These are phyloP conservation scores for Sipha maydis DNA, from an alignment of 2,888 invertebrate species.

Conservation along the genomic window DNA sequence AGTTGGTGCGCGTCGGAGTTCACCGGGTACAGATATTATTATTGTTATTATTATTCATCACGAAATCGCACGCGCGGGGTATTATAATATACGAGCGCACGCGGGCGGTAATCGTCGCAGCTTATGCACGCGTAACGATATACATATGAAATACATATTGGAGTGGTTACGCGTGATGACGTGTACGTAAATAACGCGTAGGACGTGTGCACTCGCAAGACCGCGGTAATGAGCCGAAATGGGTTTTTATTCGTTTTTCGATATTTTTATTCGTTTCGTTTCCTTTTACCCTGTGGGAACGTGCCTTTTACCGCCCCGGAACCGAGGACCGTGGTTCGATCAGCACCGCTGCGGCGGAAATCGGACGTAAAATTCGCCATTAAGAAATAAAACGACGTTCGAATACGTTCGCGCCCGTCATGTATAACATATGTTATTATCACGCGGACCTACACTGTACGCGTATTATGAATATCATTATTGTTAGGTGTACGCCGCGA, in stretches of 20 bases:
- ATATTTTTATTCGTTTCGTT: neutral
- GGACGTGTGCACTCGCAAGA: slow-evolving; percentile 24
- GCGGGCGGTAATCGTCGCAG: too few species aligned
- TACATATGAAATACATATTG: neutral
- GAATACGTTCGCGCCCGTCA: too few species aligned
- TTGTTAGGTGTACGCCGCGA: too few species aligned
- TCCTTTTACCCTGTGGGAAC: slow-evolving; percentile 1
- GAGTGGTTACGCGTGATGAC: neutral
- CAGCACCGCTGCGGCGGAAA: neutral
- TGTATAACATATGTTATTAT: too few species aligned
- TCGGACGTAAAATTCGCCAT: slow-evolving; percentile 7
- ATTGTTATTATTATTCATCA: neutral
- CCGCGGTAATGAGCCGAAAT: slow-evolving; percentile 48
- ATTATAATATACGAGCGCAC: too few species aligned
- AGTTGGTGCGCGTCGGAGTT: slow-evolving; percentile 41
- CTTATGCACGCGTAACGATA: too few species aligned
- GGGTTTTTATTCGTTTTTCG: neutral
- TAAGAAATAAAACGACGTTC: neutral
- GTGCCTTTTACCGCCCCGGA: neutral
- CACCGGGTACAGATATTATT: neutral
- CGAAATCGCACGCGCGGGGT: neutral
- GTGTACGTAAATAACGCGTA: neutral
- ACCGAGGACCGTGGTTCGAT: neutral
- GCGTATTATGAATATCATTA: too few species aligned
- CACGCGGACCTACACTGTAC: too few species aligned